Conservation (phyloP, 2,113 vertebrate species). For the Thryonomys swinderianus region DNA sequence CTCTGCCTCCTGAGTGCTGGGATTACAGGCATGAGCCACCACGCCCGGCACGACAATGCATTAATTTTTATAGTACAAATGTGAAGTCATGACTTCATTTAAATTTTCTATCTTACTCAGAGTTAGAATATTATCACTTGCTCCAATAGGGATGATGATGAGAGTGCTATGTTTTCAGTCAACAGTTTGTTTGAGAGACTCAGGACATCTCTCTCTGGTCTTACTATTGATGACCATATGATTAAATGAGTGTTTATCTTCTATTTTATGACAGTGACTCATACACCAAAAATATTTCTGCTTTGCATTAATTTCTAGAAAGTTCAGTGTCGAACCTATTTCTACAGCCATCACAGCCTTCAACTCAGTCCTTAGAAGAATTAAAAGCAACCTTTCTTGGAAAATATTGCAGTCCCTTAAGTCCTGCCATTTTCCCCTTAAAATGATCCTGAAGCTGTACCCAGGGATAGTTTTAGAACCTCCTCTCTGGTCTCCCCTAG, state of each 20-base stretch:
- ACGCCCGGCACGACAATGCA: neutral
- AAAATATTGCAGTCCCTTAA: neutral
- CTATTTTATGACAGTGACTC: neutral
- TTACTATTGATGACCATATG: neutral
- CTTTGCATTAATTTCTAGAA: neutral
- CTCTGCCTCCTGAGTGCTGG: no score
- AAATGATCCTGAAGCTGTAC: neutral
- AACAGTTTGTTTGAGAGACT: neutral
- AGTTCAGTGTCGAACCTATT: neutral
- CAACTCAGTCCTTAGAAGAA: neutral
- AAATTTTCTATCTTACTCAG: neutral
- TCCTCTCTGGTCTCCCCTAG: neutral
- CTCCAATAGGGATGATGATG: neutral
- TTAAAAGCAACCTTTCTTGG: neutral
- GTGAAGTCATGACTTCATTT: neutral
- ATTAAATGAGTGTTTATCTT: conserved; percentile 2
- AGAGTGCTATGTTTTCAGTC: neutral
- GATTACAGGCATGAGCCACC: no score
- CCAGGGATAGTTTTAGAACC: neutral
- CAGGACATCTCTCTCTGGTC: neutral
- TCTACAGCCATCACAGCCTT: neutral
- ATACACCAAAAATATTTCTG: neutral
- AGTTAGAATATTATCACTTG: neutral
- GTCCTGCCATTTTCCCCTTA: no score
- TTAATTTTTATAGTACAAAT: conserved; percentile 19